Conservation (phyloP, 2,113 vertebrate genomes). For the Chiloscyllium plagiosum region DNA sequence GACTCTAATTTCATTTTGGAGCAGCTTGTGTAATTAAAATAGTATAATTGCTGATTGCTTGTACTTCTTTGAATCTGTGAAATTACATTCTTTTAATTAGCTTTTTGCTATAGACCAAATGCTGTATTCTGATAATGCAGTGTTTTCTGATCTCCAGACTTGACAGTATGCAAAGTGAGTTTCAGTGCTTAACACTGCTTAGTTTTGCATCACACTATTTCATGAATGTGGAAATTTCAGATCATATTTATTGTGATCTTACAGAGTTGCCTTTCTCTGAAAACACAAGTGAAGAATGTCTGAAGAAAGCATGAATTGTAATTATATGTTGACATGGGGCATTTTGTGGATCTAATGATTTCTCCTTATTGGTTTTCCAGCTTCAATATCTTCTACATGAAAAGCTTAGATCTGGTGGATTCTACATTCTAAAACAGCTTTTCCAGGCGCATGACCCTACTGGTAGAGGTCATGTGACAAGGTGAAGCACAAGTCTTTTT, state of each 20-base stretch:
- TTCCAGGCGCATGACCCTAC: conserved; percentile 41
- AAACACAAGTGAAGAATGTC: not conserved
- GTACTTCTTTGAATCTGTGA: not conserved
- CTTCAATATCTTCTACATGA: conserved; percentile 39
- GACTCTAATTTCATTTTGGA: not conserved
- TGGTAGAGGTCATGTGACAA: conserved; percentile 38
- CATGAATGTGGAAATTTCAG: not conserved
- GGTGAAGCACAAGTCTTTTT: conserved; percentile 22
- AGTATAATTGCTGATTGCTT: not conserved
- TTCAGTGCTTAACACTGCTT: not conserved
- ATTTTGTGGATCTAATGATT: not conserved
- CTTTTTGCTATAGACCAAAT: not conserved
- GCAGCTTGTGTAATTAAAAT: not conserved
- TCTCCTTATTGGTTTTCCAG: conserved; percentile 33
- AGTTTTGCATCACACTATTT: not conserved
- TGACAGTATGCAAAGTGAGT: not conserved
- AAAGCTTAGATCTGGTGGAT: conserved; percentile 41
- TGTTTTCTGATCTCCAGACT: not conserved
- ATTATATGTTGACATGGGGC: not conserved
- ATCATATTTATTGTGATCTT: not conserved
- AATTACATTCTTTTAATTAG: not conserved
- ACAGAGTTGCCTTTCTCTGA: not conserved
- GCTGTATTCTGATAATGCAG: not conserved
- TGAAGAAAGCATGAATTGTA: not conserved
- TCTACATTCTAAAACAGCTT: conserved; percentile 39